Conservation (phyloP, 2,888 invertebrate species). For the Drosophila vallismaia region DNA sequence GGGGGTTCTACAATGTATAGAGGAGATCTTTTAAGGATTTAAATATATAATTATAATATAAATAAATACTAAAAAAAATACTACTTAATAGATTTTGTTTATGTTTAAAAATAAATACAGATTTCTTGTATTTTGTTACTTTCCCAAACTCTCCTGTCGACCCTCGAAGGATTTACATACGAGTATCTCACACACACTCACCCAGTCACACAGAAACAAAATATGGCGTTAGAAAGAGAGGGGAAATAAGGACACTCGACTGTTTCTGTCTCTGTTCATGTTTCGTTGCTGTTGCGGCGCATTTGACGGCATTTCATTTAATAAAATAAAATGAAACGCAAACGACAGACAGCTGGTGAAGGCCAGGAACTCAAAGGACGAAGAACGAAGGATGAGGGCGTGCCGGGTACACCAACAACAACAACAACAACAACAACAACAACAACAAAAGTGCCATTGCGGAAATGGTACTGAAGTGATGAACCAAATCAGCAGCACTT, state of each 20-base stretch:
- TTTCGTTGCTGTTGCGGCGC: slow-evolving; percentile 43
- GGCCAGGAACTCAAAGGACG: slow-evolving; percentile 1
- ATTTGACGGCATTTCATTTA: slow-evolving; percentile 72
- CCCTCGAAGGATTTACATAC: slow-evolving; percentile 59
- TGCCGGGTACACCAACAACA: background rate
- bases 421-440: slow-evolving; percentile 38
- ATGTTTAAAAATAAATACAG: background rate
- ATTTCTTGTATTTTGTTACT: background rate
- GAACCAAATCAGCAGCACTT: slow-evolving; percentile 75
- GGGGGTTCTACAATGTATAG: slow-evolving; percentile 5
- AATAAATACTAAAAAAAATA: too few relatives aligned
- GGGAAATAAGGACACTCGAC: background rate
- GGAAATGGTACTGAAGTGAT: slow-evolving; percentile 68
- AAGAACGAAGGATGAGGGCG: background rate
- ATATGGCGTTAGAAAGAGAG: slow-evolving; percentile 11
- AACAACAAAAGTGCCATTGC: slow-evolving; percentile 56
- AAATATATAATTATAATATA: too few relatives aligned
- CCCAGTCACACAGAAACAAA: background rate
- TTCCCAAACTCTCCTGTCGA: slow-evolving; percentile 18
- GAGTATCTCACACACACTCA: slow-evolving; percentile 24
- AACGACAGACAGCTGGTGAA: slow-evolving; percentile 56
- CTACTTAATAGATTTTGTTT: background rate
- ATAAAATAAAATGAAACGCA: slow-evolving; percentile 72
- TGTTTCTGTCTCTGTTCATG: slow-evolving; percentile 3
- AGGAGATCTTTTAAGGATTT: too few relatives aligned